Evolutionary conservation across 2,797 vertebrate species (phyloP).

Genomic region (Orestias chungarensis): DNA sequence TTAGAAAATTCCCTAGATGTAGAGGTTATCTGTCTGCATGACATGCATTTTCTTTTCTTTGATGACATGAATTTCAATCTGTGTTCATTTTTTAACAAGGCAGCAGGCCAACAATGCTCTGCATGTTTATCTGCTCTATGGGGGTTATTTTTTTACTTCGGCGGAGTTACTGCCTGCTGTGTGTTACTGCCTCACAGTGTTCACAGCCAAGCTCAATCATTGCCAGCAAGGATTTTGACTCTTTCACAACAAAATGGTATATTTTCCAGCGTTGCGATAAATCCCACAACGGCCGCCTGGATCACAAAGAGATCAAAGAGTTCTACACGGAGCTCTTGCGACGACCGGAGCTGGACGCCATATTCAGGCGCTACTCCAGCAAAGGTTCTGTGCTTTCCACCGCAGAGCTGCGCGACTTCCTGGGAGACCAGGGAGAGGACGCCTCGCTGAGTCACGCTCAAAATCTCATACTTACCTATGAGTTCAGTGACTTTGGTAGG

Average conservation of each 20-base stretch:
- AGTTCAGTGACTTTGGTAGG: constrained; percentile 92
- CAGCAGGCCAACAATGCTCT: constrained; percentile 17
- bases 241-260: constrained; percentile 35
- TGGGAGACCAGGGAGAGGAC: constrained; percentile 91
- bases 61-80: constrained; percentile 39
- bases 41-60: constrained; percentile 25
- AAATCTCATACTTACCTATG: constrained; percentile 82
- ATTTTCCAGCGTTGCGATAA: constrained; percentile 87
- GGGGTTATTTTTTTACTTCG: constrained; percentile 47
- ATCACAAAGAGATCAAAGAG: constrained; percentile 90
- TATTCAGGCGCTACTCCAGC: constrained; percentile 88
- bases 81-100: constrained; percentile 54
- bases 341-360: constrained; percentile 89
- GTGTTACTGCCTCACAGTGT: constrained; percentile 39
- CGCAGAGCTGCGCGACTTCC: constrained; percentile 89
- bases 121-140: constrained; percentile 19
- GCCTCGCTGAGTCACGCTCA: constrained; percentile 79
- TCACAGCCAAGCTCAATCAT: constrained; percentile 43
- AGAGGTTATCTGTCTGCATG: constrained; percentile 4
- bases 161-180: constrained; percentile 40
- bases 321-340: constrained; percentile 91
- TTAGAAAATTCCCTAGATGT: background rate
- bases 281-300: constrained; percentile 85
- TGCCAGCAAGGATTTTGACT: constrained; percentile 20
- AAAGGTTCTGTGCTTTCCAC: constrained; percentile 87